Percentiles rank a stretch among this genome's conserved stretches.
Evolutionary conservation across 2,113 vertebrate genomes (phyloP).

Genomic region (Danionella cerebrum): DNA sequence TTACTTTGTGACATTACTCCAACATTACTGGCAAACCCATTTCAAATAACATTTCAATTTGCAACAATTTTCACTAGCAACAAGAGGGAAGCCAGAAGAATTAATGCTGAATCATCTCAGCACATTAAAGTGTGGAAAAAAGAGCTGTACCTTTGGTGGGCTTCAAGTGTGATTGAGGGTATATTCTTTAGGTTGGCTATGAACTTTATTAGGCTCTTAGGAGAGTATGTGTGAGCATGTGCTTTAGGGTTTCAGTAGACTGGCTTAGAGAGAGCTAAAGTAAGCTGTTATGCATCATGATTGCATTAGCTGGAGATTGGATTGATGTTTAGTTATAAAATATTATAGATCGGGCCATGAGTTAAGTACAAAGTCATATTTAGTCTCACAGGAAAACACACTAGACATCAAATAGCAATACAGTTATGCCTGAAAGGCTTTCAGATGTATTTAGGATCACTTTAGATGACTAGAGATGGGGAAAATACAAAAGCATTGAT

Average conservation of each 20-base stretch:
- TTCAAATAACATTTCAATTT: neutral
- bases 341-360: neutral
- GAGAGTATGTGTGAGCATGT: neutral
- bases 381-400: slow-evolving; percentile 4
- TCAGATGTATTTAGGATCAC: slow-evolving; percentile 7
- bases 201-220: neutral
- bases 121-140: neutral
- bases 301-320: neutral
- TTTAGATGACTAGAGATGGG: neutral
- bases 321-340: slow-evolving; percentile 4
- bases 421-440: neutral
- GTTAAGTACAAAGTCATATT: slow-evolving; percentile 11
- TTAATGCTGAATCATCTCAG: neutral
- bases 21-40: neutral
- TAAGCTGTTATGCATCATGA: neutral
- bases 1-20: no score
- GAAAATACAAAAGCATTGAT: neutral
- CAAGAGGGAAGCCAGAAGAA: neutral
- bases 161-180: neutral
- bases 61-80: no score
- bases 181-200: neutral
- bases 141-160: neutral
- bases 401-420: neutral
- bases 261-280: neutral
- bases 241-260: neutral